Evolutionary conservation across 2,797 vertebrate genomes (phyloP).

Genomic region (Alcedo quadribrachys): DNA sequence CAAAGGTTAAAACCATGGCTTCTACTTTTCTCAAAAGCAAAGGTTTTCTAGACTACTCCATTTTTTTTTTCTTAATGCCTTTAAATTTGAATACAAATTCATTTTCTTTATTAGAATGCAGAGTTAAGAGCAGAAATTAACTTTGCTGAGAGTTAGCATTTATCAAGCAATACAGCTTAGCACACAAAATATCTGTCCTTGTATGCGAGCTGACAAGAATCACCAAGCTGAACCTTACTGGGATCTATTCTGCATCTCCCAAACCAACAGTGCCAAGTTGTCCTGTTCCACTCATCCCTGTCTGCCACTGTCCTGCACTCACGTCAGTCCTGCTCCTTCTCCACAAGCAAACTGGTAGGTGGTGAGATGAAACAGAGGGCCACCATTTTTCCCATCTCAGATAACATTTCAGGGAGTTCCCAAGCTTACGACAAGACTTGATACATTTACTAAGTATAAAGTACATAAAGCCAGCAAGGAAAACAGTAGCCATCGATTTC

Average conservation of each 20-base stretch:
- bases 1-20: slow-evolving; percentile 65
- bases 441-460: not conserved
- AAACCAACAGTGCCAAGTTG: not conserved
- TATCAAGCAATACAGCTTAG: not conserved
- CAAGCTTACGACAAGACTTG: accelerated
- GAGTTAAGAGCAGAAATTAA: not conserved
- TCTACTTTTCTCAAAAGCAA: slow-evolving; percentile 24
- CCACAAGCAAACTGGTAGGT: not conserved
- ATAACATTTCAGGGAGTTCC: not conserved
- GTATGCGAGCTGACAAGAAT: not conserved
- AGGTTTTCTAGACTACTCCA: slow-evolving; percentile 25
- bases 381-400: not conserved
- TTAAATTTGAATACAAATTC: not conserved
- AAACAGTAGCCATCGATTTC: not conserved
- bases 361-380: not conserved
- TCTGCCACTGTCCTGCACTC: not conserved
- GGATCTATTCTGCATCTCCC: not conserved
- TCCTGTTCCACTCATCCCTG: not conserved
- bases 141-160: not conserved
- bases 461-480: accelerated
- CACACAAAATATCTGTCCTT: not conserved
- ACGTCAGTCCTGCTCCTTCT: accelerated
- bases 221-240: not conserved
- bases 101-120: not conserved
- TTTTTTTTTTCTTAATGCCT: not conserved